Conservation (phyloP, 2,888 invertebrate genomes). For the Oxycera nigricornis region DNA sequence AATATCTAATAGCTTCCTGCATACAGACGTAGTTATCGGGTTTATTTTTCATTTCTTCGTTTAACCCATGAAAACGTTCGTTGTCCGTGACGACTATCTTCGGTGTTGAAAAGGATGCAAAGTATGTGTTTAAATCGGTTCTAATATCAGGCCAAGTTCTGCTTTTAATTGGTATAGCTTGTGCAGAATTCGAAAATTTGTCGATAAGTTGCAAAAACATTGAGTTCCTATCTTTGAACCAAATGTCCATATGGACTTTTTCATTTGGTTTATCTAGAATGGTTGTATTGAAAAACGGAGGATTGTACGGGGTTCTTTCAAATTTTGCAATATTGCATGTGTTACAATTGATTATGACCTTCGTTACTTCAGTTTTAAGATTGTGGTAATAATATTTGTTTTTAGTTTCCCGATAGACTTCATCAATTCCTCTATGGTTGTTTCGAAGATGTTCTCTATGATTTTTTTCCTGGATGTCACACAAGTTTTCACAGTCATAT, state of each 20-base stretch:
- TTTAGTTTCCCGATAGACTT: not conserved
- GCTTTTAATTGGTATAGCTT: too few species aligned
- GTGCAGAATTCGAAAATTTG: constrained; percentile 31
- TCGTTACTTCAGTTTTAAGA: not conserved
- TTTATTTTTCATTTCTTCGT: too few species aligned
- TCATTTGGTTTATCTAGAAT: constrained; percentile 14
- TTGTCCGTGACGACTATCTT: too few species aligned
- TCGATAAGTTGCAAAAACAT: constrained; percentile 42
- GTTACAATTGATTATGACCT: not conserved
- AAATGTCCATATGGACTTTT: not conserved
- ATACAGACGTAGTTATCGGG: too few species aligned
- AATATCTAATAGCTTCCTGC: too few species aligned
- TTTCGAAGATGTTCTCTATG: not conserved
- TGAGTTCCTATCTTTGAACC: not conserved
- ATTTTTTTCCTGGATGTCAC: not conserved
- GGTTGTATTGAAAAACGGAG: not conserved
- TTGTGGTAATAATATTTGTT: not conserved
- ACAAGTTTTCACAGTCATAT: not conserved
- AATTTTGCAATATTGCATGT: not conserved
- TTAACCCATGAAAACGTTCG: too few species aligned
- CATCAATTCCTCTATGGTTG: constrained; percentile 3
- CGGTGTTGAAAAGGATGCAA: too few species aligned
- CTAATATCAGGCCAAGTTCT: too few species aligned
- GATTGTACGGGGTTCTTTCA: not conserved
- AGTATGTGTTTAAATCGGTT: too few species aligned